A percentile compares a stretch with the other conserved stretches of the same genome.
Conservation (phyloP, 2,888 invertebrate genomes). For the Mythimna lalbum region DNA sequence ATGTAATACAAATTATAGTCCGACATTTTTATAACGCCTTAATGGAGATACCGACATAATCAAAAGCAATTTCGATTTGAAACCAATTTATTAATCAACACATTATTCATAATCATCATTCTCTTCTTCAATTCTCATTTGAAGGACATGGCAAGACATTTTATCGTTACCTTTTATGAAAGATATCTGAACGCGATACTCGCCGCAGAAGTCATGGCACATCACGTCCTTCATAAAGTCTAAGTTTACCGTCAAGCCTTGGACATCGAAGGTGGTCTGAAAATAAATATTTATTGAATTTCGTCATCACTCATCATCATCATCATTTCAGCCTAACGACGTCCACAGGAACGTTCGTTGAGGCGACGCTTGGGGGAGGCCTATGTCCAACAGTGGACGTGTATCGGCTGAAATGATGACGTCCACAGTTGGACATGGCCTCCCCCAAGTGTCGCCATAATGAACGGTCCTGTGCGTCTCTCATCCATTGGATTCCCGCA, state of each 20-base stretch:
- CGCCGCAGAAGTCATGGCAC: slow-evolving; percentile 74
- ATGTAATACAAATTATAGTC: too few species aligned
- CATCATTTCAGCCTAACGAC: too few species aligned
- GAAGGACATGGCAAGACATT: slow-evolving; percentile 69
- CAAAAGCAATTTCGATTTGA: slow-evolving; percentile 3
- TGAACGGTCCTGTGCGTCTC: too few species aligned
- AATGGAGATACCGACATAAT: not conserved
- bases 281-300: slow-evolving; percentile 40
- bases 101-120: slow-evolving; percentile 18
- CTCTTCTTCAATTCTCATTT: slow-evolving; percentile 61
- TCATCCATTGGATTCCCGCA: too few species aligned
- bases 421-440: too few species aligned
- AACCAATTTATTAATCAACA: slow-evolving; percentile 18
- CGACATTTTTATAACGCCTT: too few species aligned
- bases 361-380: too few species aligned
- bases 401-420: too few species aligned
- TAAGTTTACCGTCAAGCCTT: slow-evolving; percentile 68
- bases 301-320: not conserved
- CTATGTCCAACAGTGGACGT: too few species aligned
- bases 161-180: slow-evolving; percentile 48
- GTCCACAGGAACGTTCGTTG: too few species aligned
- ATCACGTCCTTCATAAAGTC: slow-evolving; percentile 69
- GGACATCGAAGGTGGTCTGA: slow-evolving; percentile 70
- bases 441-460: too few species aligned
- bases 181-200: slow-evolving; percentile 63